Evolutionary conservation across 2,888 invertebrate genomes (phyloP).

Genomic region (Hedya salicella): DNA sequence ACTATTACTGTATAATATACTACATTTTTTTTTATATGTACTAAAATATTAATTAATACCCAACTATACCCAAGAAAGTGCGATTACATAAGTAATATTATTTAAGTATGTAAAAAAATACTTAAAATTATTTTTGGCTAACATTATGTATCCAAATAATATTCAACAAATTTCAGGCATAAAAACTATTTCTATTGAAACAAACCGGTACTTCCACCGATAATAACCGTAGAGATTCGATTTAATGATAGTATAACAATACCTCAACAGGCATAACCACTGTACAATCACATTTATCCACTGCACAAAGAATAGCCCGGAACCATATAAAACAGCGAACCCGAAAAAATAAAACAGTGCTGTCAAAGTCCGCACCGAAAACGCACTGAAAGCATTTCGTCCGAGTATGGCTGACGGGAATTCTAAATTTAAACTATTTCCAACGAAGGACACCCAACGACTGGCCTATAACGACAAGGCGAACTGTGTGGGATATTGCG

Average conservation of each 20-base stretch:
- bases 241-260: not conserved
- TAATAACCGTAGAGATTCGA: not conserved
- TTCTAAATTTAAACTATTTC: slow-evolving; percentile 83
- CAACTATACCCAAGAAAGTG: too few relatives aligned
- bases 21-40: too few relatives aligned
- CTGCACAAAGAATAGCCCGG: slow-evolving; percentile 40
- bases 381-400: slow-evolving; percentile 74
- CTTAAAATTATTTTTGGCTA: too few relatives aligned
- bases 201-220: not conserved
- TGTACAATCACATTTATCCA: slow-evolving; percentile 40
- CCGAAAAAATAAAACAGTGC: slow-evolving; percentile 54
- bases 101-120: too few relatives aligned
- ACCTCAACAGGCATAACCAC: not conserved
- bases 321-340: slow-evolving; percentile 45
- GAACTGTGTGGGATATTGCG: slow-evolving; percentile 69
- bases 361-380: slow-evolving; percentile 66
- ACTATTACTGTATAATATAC: too few relatives aligned
- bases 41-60: too few relatives aligned
- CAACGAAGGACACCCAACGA: slow-evolving; percentile 72
- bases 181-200: not conserved
- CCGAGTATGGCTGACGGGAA: slow-evolving; percentile 80
- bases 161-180: too few relatives aligned
- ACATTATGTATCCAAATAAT: too few relatives aligned
- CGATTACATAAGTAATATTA: too few relatives aligned
- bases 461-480: slow-evolving; percentile 71